Evolutionary conservation across 2,888 invertebrate species (phyloP), one percentile per base, ranked within the genome.

Genomic region (Entomobrya proxima): DNA sequence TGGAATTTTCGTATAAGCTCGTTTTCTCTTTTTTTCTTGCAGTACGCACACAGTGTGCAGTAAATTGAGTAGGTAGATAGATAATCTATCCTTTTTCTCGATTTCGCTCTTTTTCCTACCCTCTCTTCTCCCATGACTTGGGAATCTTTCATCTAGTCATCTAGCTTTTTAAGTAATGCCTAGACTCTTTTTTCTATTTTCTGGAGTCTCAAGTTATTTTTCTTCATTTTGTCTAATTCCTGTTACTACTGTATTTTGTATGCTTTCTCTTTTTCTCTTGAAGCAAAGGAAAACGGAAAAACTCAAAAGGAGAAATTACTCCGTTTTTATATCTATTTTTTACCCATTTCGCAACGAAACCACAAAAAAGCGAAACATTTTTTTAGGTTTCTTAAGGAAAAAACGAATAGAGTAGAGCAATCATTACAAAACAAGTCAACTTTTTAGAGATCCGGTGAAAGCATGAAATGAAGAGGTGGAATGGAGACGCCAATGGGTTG

Each of bases 81-180:
- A 64, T 64, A 37, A 64, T 64, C 64, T 64, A 64, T 64, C 64
- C 64, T 37, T 37, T 35, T 37, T 55, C 61, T n/a, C n/a, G n/a
- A n/a, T n/a, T n/a, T n/a, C n/a, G n/a, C n/a, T n/a, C n/a, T n/a
- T n/a, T n/a, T n/a, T n/a, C n/a, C n/a, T n/a, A n/a, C 61, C 37
- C 37, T 64, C 64, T 37, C 37, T 21, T 64, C 37, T 37, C 4
- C 21, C 15, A 64, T 37, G 64, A 64, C 64, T 64, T 64, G 37
- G 6, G 64, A 64, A 37, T 64, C 64, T 64, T 64, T 64, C 64
- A 64, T 64, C 64, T 64, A 64, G 37, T 64, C 64, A 64, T 64
- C 64, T 37, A 64, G 37, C 64, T 64, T 64, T n/a, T 64, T 64
- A 64, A 64, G 64, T 64, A 64, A 64, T 64, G 21, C 64, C 64